These are phyloP conservation scores for Ooceraea biroi DNA, from an alignment of 1,140 invertebrate genomes.

Conservation along the genomic window DNA sequence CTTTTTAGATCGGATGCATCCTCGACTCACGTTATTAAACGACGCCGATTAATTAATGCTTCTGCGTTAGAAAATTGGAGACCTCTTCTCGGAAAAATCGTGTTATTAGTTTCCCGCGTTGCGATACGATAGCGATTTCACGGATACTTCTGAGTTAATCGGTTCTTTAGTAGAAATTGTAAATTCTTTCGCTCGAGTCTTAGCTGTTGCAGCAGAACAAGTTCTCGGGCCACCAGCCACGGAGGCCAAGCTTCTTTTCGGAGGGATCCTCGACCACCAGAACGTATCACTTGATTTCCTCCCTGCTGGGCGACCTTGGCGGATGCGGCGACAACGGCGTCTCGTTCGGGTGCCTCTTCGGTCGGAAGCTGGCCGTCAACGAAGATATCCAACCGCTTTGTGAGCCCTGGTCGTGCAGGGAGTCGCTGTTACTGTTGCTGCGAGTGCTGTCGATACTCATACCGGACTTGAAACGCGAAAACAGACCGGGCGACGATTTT, in stretches of 20 bases:
- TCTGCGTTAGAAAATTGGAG: slow-evolving; percentile 23
- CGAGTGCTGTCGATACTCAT: slow-evolving; percentile 84
- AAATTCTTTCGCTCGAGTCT: slow-evolving; percentile 36
- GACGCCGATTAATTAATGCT: slow-evolving; percentile 9
- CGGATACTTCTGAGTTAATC: slow-evolving; percentile 10
- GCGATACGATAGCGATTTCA: background rate
- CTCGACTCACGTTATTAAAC: slow-evolving; percentile 3
- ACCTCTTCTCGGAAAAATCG: background rate
- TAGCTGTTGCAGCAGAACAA: slow-evolving; percentile 81
- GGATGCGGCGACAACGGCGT: slow-evolving; percentile 69
- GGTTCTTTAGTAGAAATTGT: slow-evolving; percentile 38
- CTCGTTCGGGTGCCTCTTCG: slow-evolving; percentile 78
- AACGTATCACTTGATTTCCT: slow-evolving; percentile 83
- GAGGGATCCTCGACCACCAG: slow-evolving; percentile 74
- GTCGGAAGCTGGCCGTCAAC: slow-evolving; percentile 83
- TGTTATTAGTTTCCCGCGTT: slow-evolving; percentile 7
- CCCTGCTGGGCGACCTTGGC: slow-evolving; percentile 72
- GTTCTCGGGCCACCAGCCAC: slow-evolving; percentile 81
- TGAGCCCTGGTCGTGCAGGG: slow-evolving; percentile 80
- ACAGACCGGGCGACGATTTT: slow-evolving; percentile 79
- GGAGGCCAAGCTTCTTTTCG: slow-evolving; percentile 69
- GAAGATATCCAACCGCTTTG: slow-evolving; percentile 84
- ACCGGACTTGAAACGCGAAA: slow-evolving; percentile 84
- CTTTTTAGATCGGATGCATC: background rate
- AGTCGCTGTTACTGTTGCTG: slow-evolving; percentile 83